phyloP scores from a whole-genome alignment of 2,888 invertebrate genomes.

The Trichopoda pennipes region DNA sequence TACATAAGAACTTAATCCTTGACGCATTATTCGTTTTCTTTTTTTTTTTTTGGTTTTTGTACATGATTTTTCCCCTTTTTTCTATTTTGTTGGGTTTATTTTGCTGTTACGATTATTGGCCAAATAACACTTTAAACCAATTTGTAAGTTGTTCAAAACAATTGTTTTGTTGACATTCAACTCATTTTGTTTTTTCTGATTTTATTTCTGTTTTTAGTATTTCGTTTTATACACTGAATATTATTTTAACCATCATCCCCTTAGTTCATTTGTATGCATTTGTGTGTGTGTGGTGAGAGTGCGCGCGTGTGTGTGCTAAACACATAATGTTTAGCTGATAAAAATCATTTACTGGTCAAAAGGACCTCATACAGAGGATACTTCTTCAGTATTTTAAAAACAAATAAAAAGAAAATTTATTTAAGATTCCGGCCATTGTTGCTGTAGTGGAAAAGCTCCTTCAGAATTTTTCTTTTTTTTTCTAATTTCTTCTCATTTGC shows the following conservation, averaged over 20 bases:
- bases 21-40: constrained; percentile 55
- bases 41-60: constrained; percentile 8
- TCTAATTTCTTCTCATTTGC: too few relatives aligned
- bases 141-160: constrained; percentile 67
- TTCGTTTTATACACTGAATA: not conserved
- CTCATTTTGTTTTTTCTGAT: constrained; percentile 44
- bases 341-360: constrained; percentile 50
- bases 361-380: constrained; percentile 1
- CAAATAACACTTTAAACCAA: constrained; percentile 67
- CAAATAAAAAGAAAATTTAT: not conserved
- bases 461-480: too few relatives aligned
- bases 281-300: not conserved
- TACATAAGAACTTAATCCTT: constrained; percentile 58
- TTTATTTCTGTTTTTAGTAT: constrained; percentile 33
- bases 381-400: constrained; percentile 4
- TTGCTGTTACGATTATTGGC: constrained; percentile 52
- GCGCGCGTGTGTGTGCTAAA: constrained; percentile 14
- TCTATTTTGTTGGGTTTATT: constrained; percentile 32
- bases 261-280: not conserved
- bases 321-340: constrained; percentile 43
- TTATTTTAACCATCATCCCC: not conserved
- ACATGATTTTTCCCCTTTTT: constrained; percentile 16
- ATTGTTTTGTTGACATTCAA: constrained; percentile 65
- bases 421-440: not conserved
- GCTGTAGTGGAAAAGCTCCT: not conserved